Conservation (phyloP, 2,888 invertebrate genomes). For the Julus scanicus region DNA sequence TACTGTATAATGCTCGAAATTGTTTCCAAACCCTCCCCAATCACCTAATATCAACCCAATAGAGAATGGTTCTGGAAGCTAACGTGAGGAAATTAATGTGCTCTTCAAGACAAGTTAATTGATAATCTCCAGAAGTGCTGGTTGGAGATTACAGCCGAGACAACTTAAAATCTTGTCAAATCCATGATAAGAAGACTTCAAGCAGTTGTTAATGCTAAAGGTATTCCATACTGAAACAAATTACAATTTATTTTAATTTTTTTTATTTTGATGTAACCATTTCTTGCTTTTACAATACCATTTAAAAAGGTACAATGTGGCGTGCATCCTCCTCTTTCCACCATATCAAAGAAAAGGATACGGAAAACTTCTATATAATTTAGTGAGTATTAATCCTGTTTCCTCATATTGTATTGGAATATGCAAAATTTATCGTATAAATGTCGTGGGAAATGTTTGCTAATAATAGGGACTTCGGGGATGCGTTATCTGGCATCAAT, state of each 20-base stretch:
- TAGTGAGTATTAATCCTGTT: too few species aligned
- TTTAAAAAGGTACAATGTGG: too few species aligned
- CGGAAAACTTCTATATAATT: too few species aligned
- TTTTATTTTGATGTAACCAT: not conserved
- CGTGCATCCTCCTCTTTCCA: too few species aligned
- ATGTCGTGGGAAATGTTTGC: too few species aligned
- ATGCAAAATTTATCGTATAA: too few species aligned
- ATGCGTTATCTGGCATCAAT: too few species aligned
- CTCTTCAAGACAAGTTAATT: conserved; percentile 24
- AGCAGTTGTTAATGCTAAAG: not conserved
- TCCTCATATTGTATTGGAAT: too few species aligned
- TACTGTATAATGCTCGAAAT: conserved; percentile 55
- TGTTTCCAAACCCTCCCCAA: conserved; percentile 55
- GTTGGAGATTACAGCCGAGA: conserved; percentile 37
- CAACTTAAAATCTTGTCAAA: conserved; percentile 50
- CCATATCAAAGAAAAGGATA: too few species aligned
- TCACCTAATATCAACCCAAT: conserved; percentile 57
- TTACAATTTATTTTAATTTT: not conserved
- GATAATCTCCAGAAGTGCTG: conserved; percentile 6
- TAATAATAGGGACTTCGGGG: too few species aligned
- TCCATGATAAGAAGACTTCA: conserved; percentile 41
- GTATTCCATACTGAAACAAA: not conserved
- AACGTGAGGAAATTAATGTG: conserved; percentile 20
- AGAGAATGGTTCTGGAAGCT: too few species aligned
- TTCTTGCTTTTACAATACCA: not conserved